Evolutionary conservation across 2,113 vertebrate species (phyloP).

Genomic region (Boulengeromyrus knoepffleri): DNA sequence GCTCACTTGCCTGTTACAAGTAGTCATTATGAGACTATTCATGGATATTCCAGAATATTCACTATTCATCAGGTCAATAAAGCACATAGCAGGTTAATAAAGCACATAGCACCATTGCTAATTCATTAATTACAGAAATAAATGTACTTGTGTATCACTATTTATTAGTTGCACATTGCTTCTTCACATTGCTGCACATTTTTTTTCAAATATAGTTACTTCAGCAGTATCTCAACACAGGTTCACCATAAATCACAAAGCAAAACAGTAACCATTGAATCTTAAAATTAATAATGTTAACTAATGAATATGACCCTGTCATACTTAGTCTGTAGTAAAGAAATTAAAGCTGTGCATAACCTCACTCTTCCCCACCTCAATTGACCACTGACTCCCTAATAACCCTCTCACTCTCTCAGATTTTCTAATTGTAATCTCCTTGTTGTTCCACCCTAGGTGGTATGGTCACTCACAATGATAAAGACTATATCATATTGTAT

Average conservation of each 20-base stretch:
- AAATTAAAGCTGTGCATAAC: neutral
- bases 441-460: neutral
- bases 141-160: neutral
- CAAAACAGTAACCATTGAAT: neutral
- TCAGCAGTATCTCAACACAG: neutral
- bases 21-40: neutral
- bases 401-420: too few relatives aligned
- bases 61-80: too few relatives aligned
- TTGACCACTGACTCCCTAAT: too few relatives aligned
- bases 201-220: neutral
- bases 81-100: neutral
- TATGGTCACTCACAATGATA: neutral
- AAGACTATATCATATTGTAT: neutral
- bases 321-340: neutral
- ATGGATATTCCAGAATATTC: neutral
- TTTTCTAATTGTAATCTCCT: too few relatives aligned
- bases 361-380: too few relatives aligned
- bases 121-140: neutral
- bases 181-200: neutral
- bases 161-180: neutral
- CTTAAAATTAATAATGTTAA: neutral
- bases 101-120: neutral
- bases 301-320: neutral
- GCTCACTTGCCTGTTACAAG: neutral
- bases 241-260: neutral